Evolutionary conservation across 2,888 invertebrate species (phyloP).

Genomic region (Torymus auratus): DNA sequence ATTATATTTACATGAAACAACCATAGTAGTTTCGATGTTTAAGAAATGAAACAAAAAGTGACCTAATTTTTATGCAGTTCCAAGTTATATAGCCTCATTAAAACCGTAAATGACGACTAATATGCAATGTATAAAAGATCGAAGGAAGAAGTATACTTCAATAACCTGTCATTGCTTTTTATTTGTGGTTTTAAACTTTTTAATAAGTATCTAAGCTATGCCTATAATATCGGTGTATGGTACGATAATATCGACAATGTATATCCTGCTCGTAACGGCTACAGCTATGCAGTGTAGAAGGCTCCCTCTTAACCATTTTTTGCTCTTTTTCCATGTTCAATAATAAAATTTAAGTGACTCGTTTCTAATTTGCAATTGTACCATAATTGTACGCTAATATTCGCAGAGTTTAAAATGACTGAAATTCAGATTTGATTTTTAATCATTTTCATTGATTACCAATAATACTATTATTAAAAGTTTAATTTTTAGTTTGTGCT

Average conservation of each 20-base stretch:
- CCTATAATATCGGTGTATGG: constrained; percentile 22
- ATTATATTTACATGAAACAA: neutral
- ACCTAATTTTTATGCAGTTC: constrained; percentile 31
- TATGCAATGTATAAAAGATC: constrained; percentile 20
- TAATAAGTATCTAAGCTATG: constrained; percentile 25
- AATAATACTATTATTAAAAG: too few relatives aligned
- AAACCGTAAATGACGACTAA: constrained; percentile 12
- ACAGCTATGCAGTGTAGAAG: neutral
- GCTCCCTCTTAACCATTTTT: neutral
- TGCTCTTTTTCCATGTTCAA: neutral
- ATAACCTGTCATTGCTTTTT: constrained; percentile 32
- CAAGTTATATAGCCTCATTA: constrained; percentile 7
- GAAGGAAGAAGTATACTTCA: constrained; percentile 32
- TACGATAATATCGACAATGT: constrained; percentile 41
- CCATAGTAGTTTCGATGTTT: neutral
- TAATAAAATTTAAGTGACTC: constrained; percentile 7
- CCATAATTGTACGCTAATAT: too few relatives aligned
- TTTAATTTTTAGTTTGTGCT: too few relatives aligned
- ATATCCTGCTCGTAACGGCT: constrained; percentile 37
- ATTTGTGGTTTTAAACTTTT: neutral
- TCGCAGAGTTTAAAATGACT: too few relatives aligned
- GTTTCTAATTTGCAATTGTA: neutral
- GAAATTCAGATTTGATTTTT: too few relatives aligned
- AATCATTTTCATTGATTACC: too few relatives aligned
- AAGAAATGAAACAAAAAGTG: constrained; percentile 1